Conservation (phyloP, 92 coral and sea anemone species). For the Parazoanthus darwini region DNA sequence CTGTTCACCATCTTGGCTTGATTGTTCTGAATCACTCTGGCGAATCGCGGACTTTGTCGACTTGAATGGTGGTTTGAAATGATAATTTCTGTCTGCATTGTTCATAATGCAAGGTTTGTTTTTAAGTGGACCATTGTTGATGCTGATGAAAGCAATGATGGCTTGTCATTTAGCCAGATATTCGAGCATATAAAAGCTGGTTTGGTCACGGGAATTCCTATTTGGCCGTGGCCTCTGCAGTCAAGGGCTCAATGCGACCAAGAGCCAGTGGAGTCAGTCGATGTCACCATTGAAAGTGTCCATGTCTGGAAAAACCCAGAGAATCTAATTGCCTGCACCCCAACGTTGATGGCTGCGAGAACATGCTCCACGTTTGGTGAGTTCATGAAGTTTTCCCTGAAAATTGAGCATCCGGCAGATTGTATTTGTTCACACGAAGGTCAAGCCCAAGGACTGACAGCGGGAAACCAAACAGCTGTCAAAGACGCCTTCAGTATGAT, state of each 20-base stretch:
- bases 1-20: too few species aligned
- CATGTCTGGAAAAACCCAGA: constrained; percentile 27
- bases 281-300: constrained; percentile 28
- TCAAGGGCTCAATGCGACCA: not conserved
- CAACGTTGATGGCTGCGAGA: constrained; percentile 40
- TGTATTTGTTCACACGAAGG: not conserved
- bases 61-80: too few species aligned
- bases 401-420: constrained; percentile 40
- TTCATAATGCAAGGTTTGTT: constrained; percentile 13
- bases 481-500: too few species aligned
- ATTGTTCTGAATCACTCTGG: too few species aligned
- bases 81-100: too few species aligned
- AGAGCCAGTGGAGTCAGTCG: constrained; percentile 35
- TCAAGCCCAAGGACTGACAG: too few species aligned
- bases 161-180: not conserved
- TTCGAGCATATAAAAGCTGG: constrained; percentile 10
- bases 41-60: too few species aligned
- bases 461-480: too few species aligned
- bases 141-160: not conserved
- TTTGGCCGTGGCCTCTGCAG: not conserved
- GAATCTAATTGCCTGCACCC: constrained; percentile 30
- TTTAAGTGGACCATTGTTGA: constrained; percentile 12
- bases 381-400: constrained; percentile 35
- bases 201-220: constrained; percentile 19
- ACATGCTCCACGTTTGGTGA: constrained; percentile 33